phyloP scores from a whole-genome alignment of 2,888 invertebrate genomes.

The Harpalus rufipes region DNA sequence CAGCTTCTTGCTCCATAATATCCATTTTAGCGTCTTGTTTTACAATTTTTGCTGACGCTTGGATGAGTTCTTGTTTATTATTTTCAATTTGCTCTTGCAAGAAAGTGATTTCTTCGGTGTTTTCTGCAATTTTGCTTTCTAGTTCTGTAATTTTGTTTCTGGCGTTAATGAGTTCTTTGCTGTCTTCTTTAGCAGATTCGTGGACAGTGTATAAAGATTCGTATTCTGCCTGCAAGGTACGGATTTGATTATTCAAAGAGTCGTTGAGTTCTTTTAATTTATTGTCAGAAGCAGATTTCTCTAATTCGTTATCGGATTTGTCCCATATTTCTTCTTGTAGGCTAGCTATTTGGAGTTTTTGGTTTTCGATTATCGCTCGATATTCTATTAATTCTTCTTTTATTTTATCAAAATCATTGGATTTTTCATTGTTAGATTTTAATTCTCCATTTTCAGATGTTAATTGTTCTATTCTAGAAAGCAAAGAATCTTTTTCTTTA shows the following conservation, averaged over 20 bases:
- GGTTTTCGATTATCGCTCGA: conserved; percentile 71
- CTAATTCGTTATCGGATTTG: conserved; percentile 46
- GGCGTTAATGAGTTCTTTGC: conserved; percentile 70
- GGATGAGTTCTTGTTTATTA: conserved; percentile 74
- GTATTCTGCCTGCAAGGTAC: conserved; percentile 69
- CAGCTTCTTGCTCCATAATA: conserved; percentile 70
- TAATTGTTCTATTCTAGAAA: conserved; percentile 77
- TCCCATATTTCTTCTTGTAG: conserved; percentile 69
- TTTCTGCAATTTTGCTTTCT: conserved; percentile 71
- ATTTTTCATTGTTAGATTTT: conserved; percentile 35
- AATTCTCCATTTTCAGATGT: conserved; percentile 71
- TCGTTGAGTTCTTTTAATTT: conserved; percentile 54
- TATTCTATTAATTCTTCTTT: conserved; percentile 69
- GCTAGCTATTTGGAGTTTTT: conserved; percentile 71
- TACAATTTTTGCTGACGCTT: conserved; percentile 72
- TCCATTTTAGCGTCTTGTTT: conserved; percentile 72
- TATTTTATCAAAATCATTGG: conserved; percentile 64
- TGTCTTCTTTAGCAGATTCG: conserved; percentile 71
- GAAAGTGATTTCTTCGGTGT: conserved; percentile 73
- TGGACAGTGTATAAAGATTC: conserved; percentile 67
- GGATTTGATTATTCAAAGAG: conserved; percentile 58
- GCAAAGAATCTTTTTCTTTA: conserved; percentile 78
- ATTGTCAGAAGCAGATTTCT: conserved; percentile 21
- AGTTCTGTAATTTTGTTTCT: conserved; percentile 70
- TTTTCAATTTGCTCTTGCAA: conserved; percentile 73